A percentile compares a stretch with the other conserved stretches of the same genome.
Conservation (phyloP, 2,888 invertebrate genomes). For the Ennomos fuscantarius region DNA sequence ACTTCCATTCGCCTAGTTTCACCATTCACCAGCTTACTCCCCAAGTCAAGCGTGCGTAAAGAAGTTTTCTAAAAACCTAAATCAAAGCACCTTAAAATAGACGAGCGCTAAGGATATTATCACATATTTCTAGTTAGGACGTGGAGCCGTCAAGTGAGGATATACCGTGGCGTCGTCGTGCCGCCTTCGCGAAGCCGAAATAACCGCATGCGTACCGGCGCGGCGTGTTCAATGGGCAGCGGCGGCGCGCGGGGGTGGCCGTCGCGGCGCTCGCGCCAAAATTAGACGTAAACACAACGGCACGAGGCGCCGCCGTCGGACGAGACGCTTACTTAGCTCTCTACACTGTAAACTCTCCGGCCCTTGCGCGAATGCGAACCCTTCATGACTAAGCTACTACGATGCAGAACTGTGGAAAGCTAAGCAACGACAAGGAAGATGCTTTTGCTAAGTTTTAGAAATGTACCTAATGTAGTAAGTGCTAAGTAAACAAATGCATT, state of each 20-base stretch:
- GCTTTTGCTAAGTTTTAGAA: neutral
- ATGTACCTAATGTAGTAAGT: too few species aligned
- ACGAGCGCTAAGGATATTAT: constrained; percentile 12
- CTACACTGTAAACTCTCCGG: constrained; percentile 31
- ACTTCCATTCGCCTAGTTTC: too few species aligned
- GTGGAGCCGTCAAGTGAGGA: constrained; percentile 46
- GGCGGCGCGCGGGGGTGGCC: constrained; percentile 67
- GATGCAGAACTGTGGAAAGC: constrained; percentile 1
- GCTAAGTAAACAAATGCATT: too few species aligned
- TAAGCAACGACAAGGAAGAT: neutral
- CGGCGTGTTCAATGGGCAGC: constrained; percentile 78
- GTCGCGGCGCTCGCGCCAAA: constrained; percentile 83
- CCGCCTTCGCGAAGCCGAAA: constrained; percentile 73
- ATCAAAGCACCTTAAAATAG: neutral
- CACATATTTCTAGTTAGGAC: constrained; percentile 13
- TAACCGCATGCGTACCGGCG: constrained; percentile 74
- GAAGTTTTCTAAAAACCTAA: too few species aligned
- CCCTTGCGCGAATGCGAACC: constrained; percentile 13
- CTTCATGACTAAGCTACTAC: constrained; percentile 2
- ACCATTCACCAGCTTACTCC: too few species aligned
- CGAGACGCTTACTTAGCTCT: constrained; percentile 48
- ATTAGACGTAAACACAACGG: constrained; percentile 83
- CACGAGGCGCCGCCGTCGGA: constrained; percentile 73
- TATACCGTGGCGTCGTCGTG: constrained; percentile 63
- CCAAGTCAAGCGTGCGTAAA: too few species aligned